Conservation (phyloP, 1,140 invertebrate genomes). For the Ceratosolen solmsi region DNA sequence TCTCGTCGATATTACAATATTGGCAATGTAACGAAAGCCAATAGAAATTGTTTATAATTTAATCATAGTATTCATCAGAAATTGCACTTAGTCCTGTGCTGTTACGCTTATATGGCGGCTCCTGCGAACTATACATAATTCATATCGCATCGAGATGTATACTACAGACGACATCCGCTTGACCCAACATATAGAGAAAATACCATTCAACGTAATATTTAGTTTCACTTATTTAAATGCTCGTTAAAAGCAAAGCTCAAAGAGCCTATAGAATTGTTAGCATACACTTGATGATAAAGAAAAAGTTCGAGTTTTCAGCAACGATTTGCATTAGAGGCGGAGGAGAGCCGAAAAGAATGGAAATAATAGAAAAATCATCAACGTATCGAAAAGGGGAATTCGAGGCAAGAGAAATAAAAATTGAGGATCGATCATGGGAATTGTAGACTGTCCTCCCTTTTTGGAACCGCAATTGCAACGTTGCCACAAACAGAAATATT, state of each 20-base stretch:
- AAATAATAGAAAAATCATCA: no score
- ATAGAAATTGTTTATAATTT: neutral
- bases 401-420: constrained; percentile 20
- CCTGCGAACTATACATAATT: neutral
- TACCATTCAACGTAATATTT: constrained; percentile 9
- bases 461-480: constrained; percentile 28
- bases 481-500: constrained; percentile 47
- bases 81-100: neutral
- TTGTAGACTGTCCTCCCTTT: constrained; percentile 36
- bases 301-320: neutral
- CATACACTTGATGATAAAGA: neutral
- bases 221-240: constrained; percentile 8
- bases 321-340: neutral
- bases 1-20: neutral
- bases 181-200: constrained; percentile 18
- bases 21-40: neutral
- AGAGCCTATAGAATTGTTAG: neutral
- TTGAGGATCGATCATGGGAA: constrained; percentile 31
- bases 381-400: constrained; percentile 52
- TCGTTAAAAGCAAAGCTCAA: neutral
- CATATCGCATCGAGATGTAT: constrained; percentile 10
- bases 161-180: constrained; percentile 10
- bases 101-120: no score
- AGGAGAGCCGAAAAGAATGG: neutral
- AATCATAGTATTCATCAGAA: neutral